Evolutionary conservation across 2,888 invertebrate genomes (phyloP), one percentile per base, ranked within the genome.

Genomic region (Dicranocentrus wangi): DNA sequence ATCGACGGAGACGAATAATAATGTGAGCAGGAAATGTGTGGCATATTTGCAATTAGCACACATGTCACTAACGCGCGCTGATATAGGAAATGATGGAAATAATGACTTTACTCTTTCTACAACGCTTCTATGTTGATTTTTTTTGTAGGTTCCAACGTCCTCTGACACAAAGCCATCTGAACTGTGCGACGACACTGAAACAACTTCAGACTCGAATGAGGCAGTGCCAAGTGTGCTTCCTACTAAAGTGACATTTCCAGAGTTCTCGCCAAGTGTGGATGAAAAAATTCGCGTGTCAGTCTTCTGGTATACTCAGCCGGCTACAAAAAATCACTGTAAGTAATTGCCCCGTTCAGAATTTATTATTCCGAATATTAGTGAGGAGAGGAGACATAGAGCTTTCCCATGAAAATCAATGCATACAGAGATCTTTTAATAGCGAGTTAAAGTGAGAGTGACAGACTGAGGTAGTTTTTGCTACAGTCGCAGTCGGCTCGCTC

Each of bases 211-310:
- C 5, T 58, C 69, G 27, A 42, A 70, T 51, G 75, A 69, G 51
- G 42, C 61, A 28, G 47, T 58, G 69, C 76, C 82, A 69, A 84
- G 61, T 68, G 70, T 73, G 53, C 42, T 82, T 32, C 69, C 77
- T 17, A 70, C 82, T n/a, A 53, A 58, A 32, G 47, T 66, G 47
- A 28, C 81, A 28, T 39, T 79, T 66, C 58, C 68, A 32, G 63
- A 63, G 42, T 43, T 60, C 58, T 72, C 82, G 66, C 83, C 89
- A 19, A 89, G 89, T 60, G 91, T 91, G 25, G 91, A 92, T 58
- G 90, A 90, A 86, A 89, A 91, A 83, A 89, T 92, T 70, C 89
- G 91, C 80, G 90, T 92, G 77, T 91, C 92, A 0, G 89, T 92
- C 63, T 92, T 91, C 84, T 91, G 90, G 89, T 92, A 92, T 87